Evolutionary conservation across 2,888 invertebrate genomes (phyloP).

Genomic region (Alloscopus bannaensis): DNA sequence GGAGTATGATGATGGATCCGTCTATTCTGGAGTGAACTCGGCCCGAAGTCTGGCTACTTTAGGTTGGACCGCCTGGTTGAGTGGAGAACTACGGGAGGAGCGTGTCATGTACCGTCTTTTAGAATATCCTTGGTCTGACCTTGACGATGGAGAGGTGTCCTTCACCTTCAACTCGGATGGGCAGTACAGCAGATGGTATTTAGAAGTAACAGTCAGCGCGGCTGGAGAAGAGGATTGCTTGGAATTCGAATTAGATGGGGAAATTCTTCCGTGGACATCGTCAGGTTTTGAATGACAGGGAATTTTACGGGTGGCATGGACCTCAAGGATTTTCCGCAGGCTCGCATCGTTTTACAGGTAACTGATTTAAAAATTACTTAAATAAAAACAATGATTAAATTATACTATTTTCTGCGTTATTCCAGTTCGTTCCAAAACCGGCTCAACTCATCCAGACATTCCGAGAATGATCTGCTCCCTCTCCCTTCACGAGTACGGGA

Average conservation of each 20-base stretch:
- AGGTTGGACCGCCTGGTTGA: slow-evolving; percentile 68
- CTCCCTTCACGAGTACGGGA: slow-evolving; percentile 66
- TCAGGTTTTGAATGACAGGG: slow-evolving; percentile 69
- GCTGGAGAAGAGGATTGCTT: slow-evolving; percentile 64
- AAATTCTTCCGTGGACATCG: slow-evolving; percentile 66
- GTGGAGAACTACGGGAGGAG: slow-evolving; percentile 57
- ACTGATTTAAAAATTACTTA: background rate
- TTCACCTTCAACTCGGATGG: slow-evolving; percentile 70
- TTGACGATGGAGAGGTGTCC: slow-evolving; percentile 27
- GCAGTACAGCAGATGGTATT: slow-evolving; percentile 62
- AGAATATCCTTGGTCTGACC: slow-evolving; percentile 68
- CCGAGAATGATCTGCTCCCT: slow-evolving; percentile 70
- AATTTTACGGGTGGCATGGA: slow-evolving; percentile 69
- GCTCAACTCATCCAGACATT: slow-evolving; percentile 64
- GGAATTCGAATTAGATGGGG: slow-evolving; percentile 68
- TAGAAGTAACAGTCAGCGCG: slow-evolving; percentile 67
- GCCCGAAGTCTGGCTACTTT: slow-evolving; percentile 43
- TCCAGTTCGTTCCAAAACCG: slow-evolving; percentile 64
- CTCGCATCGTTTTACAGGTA: slow-evolving; percentile 62
- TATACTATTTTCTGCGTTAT: background rate
- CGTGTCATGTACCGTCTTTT: slow-evolving; percentile 64
- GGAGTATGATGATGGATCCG: slow-evolving; percentile 68
- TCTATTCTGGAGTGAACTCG: slow-evolving; percentile 67
- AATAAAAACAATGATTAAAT: background rate
- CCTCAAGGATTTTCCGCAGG: slow-evolving; percentile 64